Percentiles rank a stretch among this genome's conserved stretches.
phyloP scores from a whole-genome alignment of 2,113 vertebrate species.

The Nycticorax nycticorax region DNA sequence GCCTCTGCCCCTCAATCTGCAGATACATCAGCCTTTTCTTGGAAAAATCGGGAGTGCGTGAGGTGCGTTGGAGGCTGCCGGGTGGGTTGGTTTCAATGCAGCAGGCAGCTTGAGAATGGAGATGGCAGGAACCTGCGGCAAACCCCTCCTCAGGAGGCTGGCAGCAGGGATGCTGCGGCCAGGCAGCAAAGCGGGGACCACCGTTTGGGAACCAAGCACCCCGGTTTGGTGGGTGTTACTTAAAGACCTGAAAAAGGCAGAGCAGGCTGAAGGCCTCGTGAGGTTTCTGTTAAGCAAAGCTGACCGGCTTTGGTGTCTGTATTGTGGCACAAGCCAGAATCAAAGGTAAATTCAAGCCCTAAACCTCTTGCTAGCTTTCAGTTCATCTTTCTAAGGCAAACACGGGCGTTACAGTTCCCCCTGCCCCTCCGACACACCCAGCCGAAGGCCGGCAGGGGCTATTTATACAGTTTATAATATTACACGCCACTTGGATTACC shows the following conservation, averaged over 20 bases:
- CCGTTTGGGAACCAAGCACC: fast-evolving
- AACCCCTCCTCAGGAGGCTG: fast-evolving
- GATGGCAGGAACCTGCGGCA: background rate
- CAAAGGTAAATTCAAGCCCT: background rate
- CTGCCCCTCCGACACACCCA: background rate
- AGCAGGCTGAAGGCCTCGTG: background rate
- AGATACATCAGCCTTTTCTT: background rate
- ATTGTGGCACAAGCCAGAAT: background rate
- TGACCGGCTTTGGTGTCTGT: background rate
- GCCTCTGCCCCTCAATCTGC: background rate
- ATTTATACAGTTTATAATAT: constrained; percentile 13
- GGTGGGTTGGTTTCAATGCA: background rate
- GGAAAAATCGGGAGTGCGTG: background rate
- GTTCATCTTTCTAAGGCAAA: background rate
- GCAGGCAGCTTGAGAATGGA: background rate
- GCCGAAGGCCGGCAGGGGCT: background rate
- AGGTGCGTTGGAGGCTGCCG: background rate
- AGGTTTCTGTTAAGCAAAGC: background rate
- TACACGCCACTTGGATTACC: background rate
- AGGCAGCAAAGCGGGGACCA: background rate
- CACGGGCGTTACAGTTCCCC: background rate
- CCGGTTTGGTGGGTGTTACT: background rate
- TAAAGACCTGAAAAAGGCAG: background rate
- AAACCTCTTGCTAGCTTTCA: background rate
- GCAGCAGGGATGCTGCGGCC: background rate